Evolutionary conservation across 2,113 vertebrate genomes (phyloP), one percentile per base, ranked within the genome.

Genomic region (Lepus timidus): DNA sequence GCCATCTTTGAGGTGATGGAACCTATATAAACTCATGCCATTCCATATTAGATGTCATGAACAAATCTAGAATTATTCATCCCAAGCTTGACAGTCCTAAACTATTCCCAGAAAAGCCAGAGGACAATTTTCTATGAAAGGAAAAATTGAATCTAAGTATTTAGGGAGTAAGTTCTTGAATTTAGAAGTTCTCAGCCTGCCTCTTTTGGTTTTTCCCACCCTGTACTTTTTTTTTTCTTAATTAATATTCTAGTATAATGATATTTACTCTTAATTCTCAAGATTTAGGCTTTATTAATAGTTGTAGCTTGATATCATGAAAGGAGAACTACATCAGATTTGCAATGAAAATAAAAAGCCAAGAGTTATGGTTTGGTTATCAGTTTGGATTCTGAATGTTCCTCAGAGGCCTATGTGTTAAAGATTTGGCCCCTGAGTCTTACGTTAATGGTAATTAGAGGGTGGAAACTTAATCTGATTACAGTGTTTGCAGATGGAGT

Each of bases 191-290:
- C 68, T 55, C 4, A 10, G 12, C 20, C 85, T 33, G 14, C 61
- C 25, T 7, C 36, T 44, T 39, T 3, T 39, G 44, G 0, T 55
- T 31, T 82, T 81, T 92, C 29, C 39, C 12, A 61, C 6, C n/a
- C 25, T 61, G 19, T 1, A 82, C 3, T 14, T 78, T 31, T 44
- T 49, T 4, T 16, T 44, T 65, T 3, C 12, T 78, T 68, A 58
- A 58, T 58, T 58, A 58, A 14, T 58, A 5, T 29, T 22, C n/a
- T 55, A 33, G 25, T 31, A 33, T 22, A 39, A 75, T 85, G 29
- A 70, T n/a, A 67, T 71, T 94, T 62, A 29, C 17, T 89, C 6
- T 51, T 88, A 23, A 62, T 67, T 93, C 85, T 88, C 49, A 85
- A 73, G 80, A 74, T 36, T 58, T 58, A 58, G 19, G 55, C 55